These are phyloP conservation scores for Doris montereyensis DNA, from an alignment of 2,888 invertebrate species.

Conservation along the genomic window DNA sequence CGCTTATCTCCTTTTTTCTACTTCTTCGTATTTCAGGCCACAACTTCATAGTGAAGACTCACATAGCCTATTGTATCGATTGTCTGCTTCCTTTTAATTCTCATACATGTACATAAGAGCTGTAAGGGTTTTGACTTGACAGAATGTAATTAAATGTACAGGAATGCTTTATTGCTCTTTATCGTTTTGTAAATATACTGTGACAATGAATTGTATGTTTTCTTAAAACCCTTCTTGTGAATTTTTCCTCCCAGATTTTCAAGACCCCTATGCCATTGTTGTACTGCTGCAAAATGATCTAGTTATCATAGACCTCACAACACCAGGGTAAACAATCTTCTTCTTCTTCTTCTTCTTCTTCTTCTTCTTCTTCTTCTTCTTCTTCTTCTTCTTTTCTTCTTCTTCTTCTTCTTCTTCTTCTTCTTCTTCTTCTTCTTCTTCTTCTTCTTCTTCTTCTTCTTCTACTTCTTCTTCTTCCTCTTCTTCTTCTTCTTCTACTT, in stretches of 20 bases:
- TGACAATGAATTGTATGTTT: no score
- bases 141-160: no score
- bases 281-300: slow-evolving; percentile 97
- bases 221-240: no score
- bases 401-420: slow-evolving; percentile 20
- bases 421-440: slow-evolving; percentile 20
- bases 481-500: not conserved
- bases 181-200: no score
- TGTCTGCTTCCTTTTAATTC: no score
- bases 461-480: slow-evolving; percentile 9
- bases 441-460: slow-evolving; percentile 20
- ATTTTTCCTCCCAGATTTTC: slow-evolving; percentile 82
- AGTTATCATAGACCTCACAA: slow-evolving; percentile 96
- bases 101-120: no score
- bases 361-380: slow-evolving; percentile 50
- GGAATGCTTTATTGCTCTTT: no score
- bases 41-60: no score
- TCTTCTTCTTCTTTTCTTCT: slow-evolving; percentile 1
- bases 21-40: no score
- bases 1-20: no score
- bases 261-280: slow-evolving; percentile 98
- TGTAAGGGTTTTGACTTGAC: no score
- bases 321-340: slow-evolving; percentile 84
- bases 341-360: not conserved
- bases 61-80: no score